Evolutionary conservation across 2,113 vertebrate species (phyloP).

Genomic region (Apodemus sylvaticus): DNA sequence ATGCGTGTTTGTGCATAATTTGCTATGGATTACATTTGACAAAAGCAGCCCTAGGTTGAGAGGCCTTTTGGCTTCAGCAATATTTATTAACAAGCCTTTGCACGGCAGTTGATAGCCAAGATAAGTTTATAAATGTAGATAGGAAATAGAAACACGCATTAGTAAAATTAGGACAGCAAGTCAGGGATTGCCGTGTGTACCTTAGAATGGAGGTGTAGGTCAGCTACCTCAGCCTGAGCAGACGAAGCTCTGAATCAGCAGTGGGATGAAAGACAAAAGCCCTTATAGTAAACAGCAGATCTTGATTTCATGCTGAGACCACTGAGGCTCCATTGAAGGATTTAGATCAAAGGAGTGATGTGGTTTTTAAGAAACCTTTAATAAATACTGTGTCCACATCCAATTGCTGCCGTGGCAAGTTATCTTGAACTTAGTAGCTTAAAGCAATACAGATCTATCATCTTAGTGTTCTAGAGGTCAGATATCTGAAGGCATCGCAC

Average conservation of each 20-base stretch:
- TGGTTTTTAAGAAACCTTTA: background rate
- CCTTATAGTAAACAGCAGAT: background rate
- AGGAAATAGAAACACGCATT: background rate
- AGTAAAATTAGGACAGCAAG: background rate
- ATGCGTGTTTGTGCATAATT: background rate
- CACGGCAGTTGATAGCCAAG: background rate
- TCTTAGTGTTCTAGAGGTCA: background rate
- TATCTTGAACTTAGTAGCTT: background rate
- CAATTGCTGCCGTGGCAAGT: background rate
- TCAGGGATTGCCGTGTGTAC: background rate
- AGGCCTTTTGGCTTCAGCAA: background rate
- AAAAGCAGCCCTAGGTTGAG: background rate
- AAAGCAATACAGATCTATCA: background rate
- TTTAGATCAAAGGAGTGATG: background rate
- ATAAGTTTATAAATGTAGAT: background rate
- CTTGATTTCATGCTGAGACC: background rate
- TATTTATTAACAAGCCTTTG: background rate
- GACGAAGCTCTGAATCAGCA: background rate
- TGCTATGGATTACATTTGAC: background rate
- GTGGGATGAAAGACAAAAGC: background rate
- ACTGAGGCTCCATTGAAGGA: background rate
- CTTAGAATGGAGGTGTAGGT: background rate
- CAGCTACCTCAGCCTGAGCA: background rate
- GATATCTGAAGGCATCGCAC: background rate
- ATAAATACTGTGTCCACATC: background rate